Base-by-base conservation (phyloP, 2,888 invertebrate species). In the Ctenicera cuprea region DNA sequence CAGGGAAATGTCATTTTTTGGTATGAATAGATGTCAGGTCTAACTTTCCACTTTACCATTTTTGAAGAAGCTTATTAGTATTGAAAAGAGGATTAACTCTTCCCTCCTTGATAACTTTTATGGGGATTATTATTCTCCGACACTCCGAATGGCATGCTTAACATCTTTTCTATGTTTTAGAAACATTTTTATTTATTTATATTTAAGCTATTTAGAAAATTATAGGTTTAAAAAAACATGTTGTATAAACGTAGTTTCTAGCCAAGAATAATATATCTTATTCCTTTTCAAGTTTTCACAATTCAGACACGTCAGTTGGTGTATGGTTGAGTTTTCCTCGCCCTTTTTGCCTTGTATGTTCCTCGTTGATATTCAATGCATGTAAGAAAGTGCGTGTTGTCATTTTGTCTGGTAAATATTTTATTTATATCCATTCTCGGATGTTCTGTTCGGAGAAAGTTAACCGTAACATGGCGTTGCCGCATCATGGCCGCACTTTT, bases 391-490 rank as follows among this genome's bases (percentile, higher is more conserved):
- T 48, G 33, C 48, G 64, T 64, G 45, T 64, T 64, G 64, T 48
- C 48, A 48, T 64, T 48, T 64, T 64, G 45, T 48, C 43, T 43
- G 45, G 43, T 48, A 64, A 64, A 64, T 64, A 64, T 64, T 64
- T 66, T 66, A 66, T 66, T 54, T 66, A 54, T 66, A 66, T 54
- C 54, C 65, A 41, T 65, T 52, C 52, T 37, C 37, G 30, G 64
- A 48, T 64, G 48, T 64, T 43, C 64, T 18, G n/a, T 64, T 64
- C 64, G 64, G 12, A 26, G 59, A 62, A 62, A 62, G 43, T 62
- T 43, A 43, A 62, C 43, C 43, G 43, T 43, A 62, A 62, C 43
- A 62, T 33, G 64, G 64, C 48, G 62, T 8, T 41, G 38, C 59
- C 59, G 7, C n/a, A 41, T 26, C 12, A 43, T 20, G 20, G 22